Evolutionary conservation across 2,113 vertebrate genomes (phyloP).

Genomic region (Trematomus loennbergii): DNA sequence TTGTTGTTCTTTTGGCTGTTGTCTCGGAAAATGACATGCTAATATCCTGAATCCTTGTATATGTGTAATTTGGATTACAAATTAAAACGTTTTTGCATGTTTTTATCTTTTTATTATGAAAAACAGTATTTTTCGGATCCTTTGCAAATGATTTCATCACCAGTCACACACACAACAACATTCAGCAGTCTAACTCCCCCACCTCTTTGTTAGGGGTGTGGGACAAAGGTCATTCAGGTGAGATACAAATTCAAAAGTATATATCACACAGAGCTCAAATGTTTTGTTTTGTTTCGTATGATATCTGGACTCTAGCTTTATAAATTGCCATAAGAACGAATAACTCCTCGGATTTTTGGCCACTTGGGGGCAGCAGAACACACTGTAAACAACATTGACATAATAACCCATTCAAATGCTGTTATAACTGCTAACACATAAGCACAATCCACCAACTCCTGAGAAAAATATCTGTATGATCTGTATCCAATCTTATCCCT

Average conservation of each 20-base stretch:
- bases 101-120: conserved; percentile 95
- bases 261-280: no score
- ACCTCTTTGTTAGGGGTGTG: no score
- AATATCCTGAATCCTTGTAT: conserved; percentile 91
- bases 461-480: no score
- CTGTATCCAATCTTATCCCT: no score
- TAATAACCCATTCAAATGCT: background rate
- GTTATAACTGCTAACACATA: no score
- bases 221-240: no score
- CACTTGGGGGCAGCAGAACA: background rate
- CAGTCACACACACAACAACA: background rate
- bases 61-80: conserved; percentile 98
- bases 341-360: background rate
- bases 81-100: conserved; percentile 98
- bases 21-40: conserved; percentile 90
- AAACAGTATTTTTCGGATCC: conserved; percentile 90
- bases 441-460: no score
- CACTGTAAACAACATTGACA: background rate
- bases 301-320: no score
- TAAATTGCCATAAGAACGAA: no score
- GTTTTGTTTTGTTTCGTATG: no score
- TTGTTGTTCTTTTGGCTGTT: conserved; percentile 86
- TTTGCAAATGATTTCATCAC: conserved; percentile 53
- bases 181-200: background rate
- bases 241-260: no score